Evolutionary conservation across 2,113 vertebrate genomes (phyloP), one percentile per base, ranked within the genome.

Genomic region (Myotis yumanensis): DNA sequence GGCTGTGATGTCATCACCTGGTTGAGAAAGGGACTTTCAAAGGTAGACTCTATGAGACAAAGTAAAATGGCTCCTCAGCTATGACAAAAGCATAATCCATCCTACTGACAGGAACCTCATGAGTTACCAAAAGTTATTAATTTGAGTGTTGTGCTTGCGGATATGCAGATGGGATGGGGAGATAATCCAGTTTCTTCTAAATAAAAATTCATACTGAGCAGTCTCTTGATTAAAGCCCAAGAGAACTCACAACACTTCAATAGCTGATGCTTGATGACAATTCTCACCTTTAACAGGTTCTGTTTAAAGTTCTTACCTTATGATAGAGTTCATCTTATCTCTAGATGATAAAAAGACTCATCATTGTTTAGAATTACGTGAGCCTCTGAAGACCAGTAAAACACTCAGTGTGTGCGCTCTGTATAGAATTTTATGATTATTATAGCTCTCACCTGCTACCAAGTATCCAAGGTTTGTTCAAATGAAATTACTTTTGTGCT

Each of bases 401-500:
- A 22, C 35, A 11, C 40, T 66, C 80, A 68, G 25, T 30, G 0
- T 93, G 86, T 89, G 6, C 46, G 76, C 71, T 83, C 68, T 72
- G 3, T 85, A 89, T 66, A 96, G 91, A 68, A 59, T 52, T 97
- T 87, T 93, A 93, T 32, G 95, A 46, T 64, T 85, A 73, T 93
- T 94, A 72, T 20, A 90, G 94, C 10, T 93, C 54, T 96, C 51
- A 2, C 46, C 46, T 80, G 86, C 90, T 92, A 90, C 75, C 37
- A 52, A 68, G 23, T 79, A 40, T 75, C 89, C 93, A 71, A 76
- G 86, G 64, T 96, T 96, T 54, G 57, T 87, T 86, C 83, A 94
- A 89, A 91, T 93, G 18, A 92, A 96, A 94, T 92, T 86, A 89
- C 30, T 15, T 95, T 94, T 95, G 73, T 77, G 88, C 73, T 94